Base-by-base conservation (phyloP, 2,888 invertebrate species). In the Agrotis segetum region DNA sequence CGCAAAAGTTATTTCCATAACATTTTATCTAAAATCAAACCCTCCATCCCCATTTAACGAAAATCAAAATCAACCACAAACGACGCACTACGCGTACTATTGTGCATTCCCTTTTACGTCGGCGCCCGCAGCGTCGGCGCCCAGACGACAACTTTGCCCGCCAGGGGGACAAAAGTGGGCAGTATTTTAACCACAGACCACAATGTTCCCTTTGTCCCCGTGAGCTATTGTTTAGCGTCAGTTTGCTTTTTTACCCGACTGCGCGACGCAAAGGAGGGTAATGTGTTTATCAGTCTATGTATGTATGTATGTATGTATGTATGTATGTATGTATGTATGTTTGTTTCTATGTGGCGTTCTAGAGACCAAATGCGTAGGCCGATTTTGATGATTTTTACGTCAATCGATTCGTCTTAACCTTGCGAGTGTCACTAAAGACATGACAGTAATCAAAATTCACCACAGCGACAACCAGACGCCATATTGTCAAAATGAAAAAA, bases 171-270 rank as follows among this genome's bases (percentile, higher is more conserved):
- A 75, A 61, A 67, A 75, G 82, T 81, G 73, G 59, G 56, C 72
- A 53, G 67, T 73, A 53, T 64, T 69, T 68, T 60, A 44, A 65
- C 82, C 79, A 55, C 82, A 52, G 34, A 13, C 74, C 73, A 84
- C 85, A 84, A 84, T 84, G 46, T 47, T 34, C 52, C 60, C 68
- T 68, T 85, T 84, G 84, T 84, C 66, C 74, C 64, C 29, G 53
- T n/a, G 56, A 73, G 71, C 86, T 75, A 85, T 85, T 84, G 86
- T 85, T 82, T 77, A 56, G 50, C 49, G 9, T 55, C 61, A 65
- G 70, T 65, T 85, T 77, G 58, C 70, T 24, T 24, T 24, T 34
- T 29, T 3, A 29, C 29, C 29, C 24, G 24, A 29, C 24, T 29
- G 24, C 24, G 24, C 24, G 24, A 29, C 24, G 24, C 24, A 29